Percentiles rank a stretch among this genome's conserved stretches.
Conservation (phyloP, 2,113 vertebrate species). For the Phylloscopus trochiloides region DNA sequence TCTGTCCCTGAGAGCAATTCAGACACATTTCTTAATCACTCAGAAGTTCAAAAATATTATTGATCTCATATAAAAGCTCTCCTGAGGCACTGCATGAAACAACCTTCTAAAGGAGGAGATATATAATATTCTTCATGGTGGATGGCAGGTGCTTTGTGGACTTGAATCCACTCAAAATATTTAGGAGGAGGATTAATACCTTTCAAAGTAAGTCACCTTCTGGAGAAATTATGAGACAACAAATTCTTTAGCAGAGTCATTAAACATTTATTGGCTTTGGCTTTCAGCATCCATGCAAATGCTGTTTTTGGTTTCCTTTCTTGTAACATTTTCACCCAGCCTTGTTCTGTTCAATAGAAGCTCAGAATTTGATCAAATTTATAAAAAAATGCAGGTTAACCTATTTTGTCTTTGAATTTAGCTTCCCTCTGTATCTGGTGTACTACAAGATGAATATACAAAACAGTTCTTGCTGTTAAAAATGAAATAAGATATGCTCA, state of each 20-base stretch:
- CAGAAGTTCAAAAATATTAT: constrained; percentile 10
- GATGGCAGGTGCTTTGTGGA: not conserved
- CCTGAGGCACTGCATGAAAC: not conserved
- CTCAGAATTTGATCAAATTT: not conserved
- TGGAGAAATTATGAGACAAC: not conserved
- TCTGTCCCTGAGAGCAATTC: not conserved
- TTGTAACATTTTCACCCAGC: not conserved
- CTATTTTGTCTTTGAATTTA: not conserved
- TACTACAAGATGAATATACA: not conserved
- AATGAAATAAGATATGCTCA: not conserved
- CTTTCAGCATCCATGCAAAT: not conserved
- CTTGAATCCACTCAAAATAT: not conserved
- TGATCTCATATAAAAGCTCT: not conserved
- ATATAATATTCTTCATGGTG: not conserved
- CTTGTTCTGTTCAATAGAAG: not conserved
- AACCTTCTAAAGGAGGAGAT: not conserved
- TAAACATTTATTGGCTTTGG: not conserved
- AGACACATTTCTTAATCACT: not conserved
- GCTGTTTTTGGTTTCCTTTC: not conserved
- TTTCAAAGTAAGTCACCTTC: not conserved
- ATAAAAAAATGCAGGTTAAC: not conserved
- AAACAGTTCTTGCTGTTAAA: not conserved
- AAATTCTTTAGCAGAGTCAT: not conserved
- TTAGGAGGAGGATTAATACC: not conserved
- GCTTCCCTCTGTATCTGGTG: not conserved